A percentile compares a stretch with the other conserved stretches of the same genome.
Conservation (phyloP, 2,113 vertebrate genomes). For the Epinephelus lanceolatus region DNA sequence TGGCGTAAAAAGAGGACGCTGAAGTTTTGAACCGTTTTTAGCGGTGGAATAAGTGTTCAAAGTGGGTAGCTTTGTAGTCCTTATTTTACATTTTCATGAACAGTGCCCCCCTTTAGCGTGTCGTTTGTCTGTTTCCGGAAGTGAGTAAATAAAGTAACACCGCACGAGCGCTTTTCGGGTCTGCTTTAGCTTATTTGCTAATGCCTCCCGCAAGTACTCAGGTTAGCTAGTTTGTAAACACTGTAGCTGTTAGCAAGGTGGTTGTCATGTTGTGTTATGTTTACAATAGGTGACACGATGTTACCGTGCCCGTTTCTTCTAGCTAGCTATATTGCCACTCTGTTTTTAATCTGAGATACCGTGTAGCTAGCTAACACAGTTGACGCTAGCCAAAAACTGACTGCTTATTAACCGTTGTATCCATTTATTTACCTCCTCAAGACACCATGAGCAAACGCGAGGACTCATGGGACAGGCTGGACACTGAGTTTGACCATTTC, state of each 20-base stretch:
- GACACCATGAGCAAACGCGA: conserved; percentile 85
- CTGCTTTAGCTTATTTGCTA: conserved; percentile 36
- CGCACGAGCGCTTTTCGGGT: not conserved
- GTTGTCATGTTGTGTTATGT: not conserved
- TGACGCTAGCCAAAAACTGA: not conserved
- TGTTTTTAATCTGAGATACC: not conserved
- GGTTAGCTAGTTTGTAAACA: not conserved
- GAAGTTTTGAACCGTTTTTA: conserved; percentile 78
- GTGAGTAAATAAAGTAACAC: not conserved
- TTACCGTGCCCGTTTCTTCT: not conserved
- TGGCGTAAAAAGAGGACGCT: conserved; percentile 58
- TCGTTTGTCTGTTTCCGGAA: not conserved
- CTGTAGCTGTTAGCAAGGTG: not conserved
- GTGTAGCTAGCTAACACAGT: not conserved
- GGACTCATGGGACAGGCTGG: conserved; percentile 87
- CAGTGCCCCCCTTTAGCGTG: accelerated
- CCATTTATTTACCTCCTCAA: not conserved
- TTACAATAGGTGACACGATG: not conserved
- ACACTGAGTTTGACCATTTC: conserved; percentile 91
- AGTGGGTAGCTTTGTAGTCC: conserved; percentile 4
- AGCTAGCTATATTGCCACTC: not conserved
- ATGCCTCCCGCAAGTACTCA: not conserved
- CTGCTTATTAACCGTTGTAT: too few species aligned
- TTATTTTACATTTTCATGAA: not conserved
- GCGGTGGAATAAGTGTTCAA: conserved; percentile 45